Percentiles rank a stretch among this genome's conserved stretches.
Conservation (phyloP, 2,113 vertebrate genomes). For the Scomber colias region DNA sequence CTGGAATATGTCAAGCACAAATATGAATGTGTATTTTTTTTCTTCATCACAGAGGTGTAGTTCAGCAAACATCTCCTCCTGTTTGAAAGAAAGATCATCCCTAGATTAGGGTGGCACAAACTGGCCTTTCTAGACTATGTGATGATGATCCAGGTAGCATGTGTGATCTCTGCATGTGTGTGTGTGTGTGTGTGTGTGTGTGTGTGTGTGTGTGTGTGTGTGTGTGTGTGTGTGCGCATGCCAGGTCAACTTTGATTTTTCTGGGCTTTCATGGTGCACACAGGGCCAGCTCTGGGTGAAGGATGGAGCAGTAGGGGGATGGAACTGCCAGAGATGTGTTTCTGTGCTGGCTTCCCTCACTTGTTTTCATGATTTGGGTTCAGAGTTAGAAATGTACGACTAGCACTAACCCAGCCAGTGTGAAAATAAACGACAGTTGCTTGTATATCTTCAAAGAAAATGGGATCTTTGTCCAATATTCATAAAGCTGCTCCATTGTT, state of each 20-base stretch:
- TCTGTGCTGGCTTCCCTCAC: not conserved
- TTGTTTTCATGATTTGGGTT: constrained; percentile 27
- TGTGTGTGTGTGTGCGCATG: no score
- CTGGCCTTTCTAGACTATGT: not conserved
- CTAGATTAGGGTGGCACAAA: not conserved
- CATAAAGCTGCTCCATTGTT: not conserved
- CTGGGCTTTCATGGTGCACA: not conserved
- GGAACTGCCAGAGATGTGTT: constrained; percentile 18
- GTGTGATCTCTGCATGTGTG: constrained; percentile 21
- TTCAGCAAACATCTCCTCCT: no score
- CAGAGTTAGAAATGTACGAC: constrained; percentile 30
- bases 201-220: no score
- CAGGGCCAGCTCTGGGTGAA: not conserved
- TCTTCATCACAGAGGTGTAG: no score
- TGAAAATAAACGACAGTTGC: constrained; percentile 24
- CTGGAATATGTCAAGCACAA: not conserved
- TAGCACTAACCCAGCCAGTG: constrained; percentile 1
- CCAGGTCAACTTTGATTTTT: not conserved
- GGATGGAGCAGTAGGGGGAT: not conserved
- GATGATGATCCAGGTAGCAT: not conserved
- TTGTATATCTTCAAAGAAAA: constrained; percentile 43
- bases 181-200: no score
- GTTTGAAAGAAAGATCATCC: no score
- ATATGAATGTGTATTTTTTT: not conserved
- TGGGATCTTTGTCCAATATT: constrained; percentile 19